A percentile compares a stretch with the other conserved stretches of the same genome.
Evolutionary conservation across 2,888 invertebrate genomes (phyloP).

Genomic region (Drosophila formosana): DNA sequence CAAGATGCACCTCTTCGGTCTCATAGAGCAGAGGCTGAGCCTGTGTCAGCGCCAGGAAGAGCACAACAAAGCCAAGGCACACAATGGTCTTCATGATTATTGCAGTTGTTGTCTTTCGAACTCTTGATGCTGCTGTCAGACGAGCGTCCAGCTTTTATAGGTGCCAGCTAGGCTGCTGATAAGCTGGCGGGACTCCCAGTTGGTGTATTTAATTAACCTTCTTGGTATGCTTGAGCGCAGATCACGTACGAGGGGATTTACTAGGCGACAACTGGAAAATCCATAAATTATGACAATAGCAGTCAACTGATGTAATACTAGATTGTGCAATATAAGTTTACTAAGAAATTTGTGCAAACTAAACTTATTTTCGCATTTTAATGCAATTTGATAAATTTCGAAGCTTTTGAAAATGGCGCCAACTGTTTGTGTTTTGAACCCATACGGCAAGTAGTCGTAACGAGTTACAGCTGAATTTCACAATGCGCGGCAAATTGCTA

Average conservation of each 20-base stretch:
- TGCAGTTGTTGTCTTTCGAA: background rate
- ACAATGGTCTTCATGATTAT: conserved; percentile 42
- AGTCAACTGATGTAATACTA: background rate
- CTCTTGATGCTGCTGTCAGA: background rate
- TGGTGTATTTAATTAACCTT: background rate
- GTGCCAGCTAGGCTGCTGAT: background rate
- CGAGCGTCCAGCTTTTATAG: conserved; percentile 33
- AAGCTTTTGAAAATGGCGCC: conserved; percentile 13
- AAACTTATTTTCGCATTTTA: background rate
- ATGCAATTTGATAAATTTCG: background rate
- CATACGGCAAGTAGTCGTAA: conserved; percentile 19
- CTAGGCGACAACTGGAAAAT: background rate
- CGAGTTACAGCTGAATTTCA: conserved; percentile 24
- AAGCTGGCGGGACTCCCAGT: conserved; percentile 33
- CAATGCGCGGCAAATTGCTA: background rate
- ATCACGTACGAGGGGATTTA: conserved; percentile 27
- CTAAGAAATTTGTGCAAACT: background rate
- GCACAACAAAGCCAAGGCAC: conserved; percentile 20
- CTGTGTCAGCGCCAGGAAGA: conserved; percentile 26
- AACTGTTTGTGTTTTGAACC: background rate
- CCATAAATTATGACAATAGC: conserved; percentile 1
- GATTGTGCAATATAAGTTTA: background rate
- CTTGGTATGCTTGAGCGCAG: conserved; percentile 7
- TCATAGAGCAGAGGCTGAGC: conserved; percentile 33
- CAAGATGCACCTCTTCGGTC: background rate